A percentile compares a stretch with the other conserved stretches of the same genome.
Evolutionary conservation across 2,888 invertebrate genomes (phyloP).

Genomic region (Leucophora obtusa): DNA sequence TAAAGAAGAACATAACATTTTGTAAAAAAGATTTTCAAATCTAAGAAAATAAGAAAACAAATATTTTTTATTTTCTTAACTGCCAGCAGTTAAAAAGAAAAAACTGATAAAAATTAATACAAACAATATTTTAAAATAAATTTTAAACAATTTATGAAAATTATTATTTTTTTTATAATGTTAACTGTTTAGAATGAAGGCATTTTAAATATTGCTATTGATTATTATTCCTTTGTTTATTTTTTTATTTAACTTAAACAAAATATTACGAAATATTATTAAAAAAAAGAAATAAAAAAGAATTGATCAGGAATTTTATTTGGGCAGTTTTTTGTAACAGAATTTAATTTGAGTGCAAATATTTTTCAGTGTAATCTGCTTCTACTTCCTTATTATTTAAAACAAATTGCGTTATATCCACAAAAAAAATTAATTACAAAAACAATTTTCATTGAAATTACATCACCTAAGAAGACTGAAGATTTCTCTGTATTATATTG

Average conservation of each 20-base stretch:
- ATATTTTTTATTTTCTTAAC: conserved; percentile 36
- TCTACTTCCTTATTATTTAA: too few relatives aligned
- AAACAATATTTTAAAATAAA: background rate
- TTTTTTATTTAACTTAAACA: conserved; percentile 15
- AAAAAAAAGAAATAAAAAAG: conserved; percentile 14
- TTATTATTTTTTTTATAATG: conserved; percentile 47
- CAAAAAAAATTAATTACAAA: too few relatives aligned
- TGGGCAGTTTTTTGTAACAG: conserved; percentile 28
- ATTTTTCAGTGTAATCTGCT: too few relatives aligned
- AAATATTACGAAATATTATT: conserved; percentile 7
- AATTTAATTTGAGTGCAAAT: background rate
- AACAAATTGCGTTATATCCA: too few relatives aligned
- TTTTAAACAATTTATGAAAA: background rate
- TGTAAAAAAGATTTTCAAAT: conserved; percentile 3
- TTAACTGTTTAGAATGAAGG: conserved; percentile 65
- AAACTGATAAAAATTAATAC: conserved; percentile 11
- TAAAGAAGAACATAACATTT: conserved; percentile 5
- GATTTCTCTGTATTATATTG: too few relatives aligned
- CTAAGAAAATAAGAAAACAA: background rate
- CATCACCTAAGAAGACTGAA: too few relatives aligned
- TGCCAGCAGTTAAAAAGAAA: conserved; percentile 61
- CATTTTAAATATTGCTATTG: conserved; percentile 64
- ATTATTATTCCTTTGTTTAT: conserved; percentile 52
- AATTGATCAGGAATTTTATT: too few relatives aligned
- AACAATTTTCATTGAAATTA: too few relatives aligned